Evolutionary conservation across 2,888 invertebrate species (phyloP), one percentile per base, ranked within the genome.

Genomic region (Pseudoips prasinana): DNA sequence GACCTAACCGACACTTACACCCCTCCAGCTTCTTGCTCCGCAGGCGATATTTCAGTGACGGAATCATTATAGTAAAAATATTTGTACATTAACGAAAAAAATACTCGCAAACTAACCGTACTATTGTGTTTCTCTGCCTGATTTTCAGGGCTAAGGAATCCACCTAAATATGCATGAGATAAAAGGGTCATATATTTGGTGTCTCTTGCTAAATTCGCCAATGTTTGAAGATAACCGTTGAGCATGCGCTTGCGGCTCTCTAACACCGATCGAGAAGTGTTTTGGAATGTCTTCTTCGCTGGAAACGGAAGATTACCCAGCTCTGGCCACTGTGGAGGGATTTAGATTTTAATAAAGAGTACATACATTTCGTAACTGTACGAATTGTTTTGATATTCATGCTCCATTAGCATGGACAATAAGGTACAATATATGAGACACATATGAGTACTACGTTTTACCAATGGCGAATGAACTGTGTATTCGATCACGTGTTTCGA

Each of bases 271-370:
- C 95, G 86, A 36, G 96, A 96, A 73, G 96, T 95, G 69, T 98
- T 98, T 67, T 97, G 96, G 75, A 98, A 96, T 26, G 97, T 94
- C 72, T 97, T 97, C 80, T 98, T 98, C 0, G 94, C 96, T 0
- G 98, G 98, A 67, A 98, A 96, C 10, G 93, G 91, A 18, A 97
- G 84, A 58, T 92, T 93, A 0, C 92, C 90, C 10, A 97, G 78
- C 66, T 94, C 94, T 17, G 94, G 93, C 90, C 93, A 97, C 93
- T 96, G 76, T 28, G 6, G 20, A 30, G 7, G 11, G 33, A 28
- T 29, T 36, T 25, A 0, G 17, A n/a, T 2, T 5, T 8, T 25
- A 17, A 8, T 2, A 1, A 1, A 0, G 1, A 2, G 3, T 3
- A 8, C 5, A 22, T 8, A 14, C 14, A 6, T 9, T 11, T 10